Evolutionary conservation across 2,888 invertebrate genomes (phyloP).

Genomic region (Morpho helenor): DNA sequence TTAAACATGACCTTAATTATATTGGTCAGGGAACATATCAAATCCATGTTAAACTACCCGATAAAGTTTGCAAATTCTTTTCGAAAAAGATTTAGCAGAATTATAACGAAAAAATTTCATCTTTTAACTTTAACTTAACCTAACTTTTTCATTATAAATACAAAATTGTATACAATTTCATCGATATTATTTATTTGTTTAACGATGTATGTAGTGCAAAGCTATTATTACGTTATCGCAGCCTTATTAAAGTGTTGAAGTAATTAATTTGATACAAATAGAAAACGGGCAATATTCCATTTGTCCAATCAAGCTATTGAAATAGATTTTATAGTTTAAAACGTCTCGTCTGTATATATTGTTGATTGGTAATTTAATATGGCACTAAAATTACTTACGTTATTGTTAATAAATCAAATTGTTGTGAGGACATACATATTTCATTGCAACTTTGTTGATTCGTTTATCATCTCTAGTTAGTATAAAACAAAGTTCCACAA

Average conservation of each 20-base stretch:
- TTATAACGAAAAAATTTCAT: no score
- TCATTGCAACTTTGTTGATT: constrained; percentile 1
- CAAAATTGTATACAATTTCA: no score
- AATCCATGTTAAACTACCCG: no score
- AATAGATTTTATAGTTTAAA: background rate
- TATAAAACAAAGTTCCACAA: no score
- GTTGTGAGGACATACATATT: constrained; percentile 6
- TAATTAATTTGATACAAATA: background rate
- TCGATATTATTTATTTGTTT: no score
- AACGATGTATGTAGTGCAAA: no score
- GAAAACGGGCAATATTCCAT: background rate
- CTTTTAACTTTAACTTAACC: no score
- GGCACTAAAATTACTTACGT: background rate
- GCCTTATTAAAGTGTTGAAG: background rate
- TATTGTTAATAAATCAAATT: background rate
- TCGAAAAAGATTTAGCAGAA: no score
- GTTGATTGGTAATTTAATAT: background rate
- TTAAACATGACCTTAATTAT: background rate
- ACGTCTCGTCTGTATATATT: background rate
- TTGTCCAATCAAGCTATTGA: background rate
- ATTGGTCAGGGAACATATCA: background rate
- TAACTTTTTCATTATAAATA: no score
- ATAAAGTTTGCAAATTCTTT: no score
- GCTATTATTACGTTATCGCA: no score
- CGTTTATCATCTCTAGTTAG: no score